These are phyloP conservation scores for Ceratotherium simum DNA, from an alignment of 2,113 vertebrate genomes.

Conservation along the genomic window DNA sequence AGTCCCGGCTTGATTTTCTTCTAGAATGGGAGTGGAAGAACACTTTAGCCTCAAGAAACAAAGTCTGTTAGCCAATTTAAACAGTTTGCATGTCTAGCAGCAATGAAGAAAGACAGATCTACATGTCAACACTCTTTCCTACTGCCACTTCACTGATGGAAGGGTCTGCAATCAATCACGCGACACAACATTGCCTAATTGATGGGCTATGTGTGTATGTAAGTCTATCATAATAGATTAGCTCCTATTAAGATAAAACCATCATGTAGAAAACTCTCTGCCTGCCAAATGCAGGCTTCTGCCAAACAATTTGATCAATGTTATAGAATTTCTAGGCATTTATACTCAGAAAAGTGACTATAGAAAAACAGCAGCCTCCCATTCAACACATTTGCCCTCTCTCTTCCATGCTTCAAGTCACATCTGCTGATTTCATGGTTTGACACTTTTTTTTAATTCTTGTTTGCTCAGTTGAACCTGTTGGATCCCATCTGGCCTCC, in stretches of 20 bases:
- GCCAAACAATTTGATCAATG: constrained; percentile 51
- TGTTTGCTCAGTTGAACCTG: constrained; percentile 52
- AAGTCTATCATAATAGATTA: constrained; percentile 64
- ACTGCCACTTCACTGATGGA: constrained; percentile 36
- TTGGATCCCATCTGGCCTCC: constrained; percentile 1
- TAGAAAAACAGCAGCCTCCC: constrained; percentile 44
- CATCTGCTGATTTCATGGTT: constrained; percentile 54
- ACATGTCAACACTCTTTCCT: constrained; percentile 14
- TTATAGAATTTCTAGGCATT: constrained; percentile 28
- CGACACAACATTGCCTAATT: constrained; percentile 67
- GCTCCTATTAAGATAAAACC: constrained; percentile 66
- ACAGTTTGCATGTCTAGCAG: constrained; percentile 1
- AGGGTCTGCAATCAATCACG: constrained; percentile 53
- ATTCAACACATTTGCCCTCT: constrained; percentile 16
- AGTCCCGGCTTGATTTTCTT: constrained; percentile 59
- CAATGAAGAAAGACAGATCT: constrained; percentile 53
- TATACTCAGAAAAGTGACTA: constrained; percentile 61
- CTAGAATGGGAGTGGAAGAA: constrained; percentile 49
- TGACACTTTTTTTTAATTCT: constrained; percentile 60
- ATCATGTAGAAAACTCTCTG: constrained; percentile 45
- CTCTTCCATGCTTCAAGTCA: constrained; percentile 51
- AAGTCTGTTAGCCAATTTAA: background rate
- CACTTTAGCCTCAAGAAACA: background rate
- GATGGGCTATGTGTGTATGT: constrained; percentile 54
- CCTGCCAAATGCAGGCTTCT: constrained; percentile 47